Evolutionary conservation across 2,888 invertebrate genomes (phyloP), one percentile per base, ranked within the genome.

Genomic region (Tiliacea aurago): DNA sequence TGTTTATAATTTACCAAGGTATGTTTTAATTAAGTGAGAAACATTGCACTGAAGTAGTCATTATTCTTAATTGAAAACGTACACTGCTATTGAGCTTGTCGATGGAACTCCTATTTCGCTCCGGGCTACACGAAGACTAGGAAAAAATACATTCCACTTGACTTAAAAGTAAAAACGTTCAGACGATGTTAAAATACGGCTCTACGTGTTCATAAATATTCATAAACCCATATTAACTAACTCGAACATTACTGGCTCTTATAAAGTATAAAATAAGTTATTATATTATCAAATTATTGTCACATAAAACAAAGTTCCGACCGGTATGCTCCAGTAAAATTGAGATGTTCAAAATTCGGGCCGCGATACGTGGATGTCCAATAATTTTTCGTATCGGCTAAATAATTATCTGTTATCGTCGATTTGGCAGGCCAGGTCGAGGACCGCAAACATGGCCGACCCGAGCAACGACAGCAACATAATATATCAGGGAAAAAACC

Each of bases 331-430:
- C 79, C 86, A 81, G 79, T 86, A 89, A 91, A 93, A 95, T 95
- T 94, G 91, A 95, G 94, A 91, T 91, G 93, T 95, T 92, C 90
- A 88, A 94, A 93, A 92, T 91, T 91, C 89, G 88, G 89, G 83
- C 86, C 89, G 85, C 90, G 91, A 92, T 93, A 92, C 91, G 90
- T 88, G 88, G 82, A 84, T 86, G 87, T 87, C 93, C 92, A 93
- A 95, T 95, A 94, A 93, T 94, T 94, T 94, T 94, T 93, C 91
- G 94, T 94, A 94, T 94, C 94, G 90, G 87, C 88, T 87, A 91
- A 95, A 95, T 95, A 95, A 95, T 94, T 95, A 94, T 92, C 93
- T 93, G 93, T 91, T 94, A 95, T 96, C 94, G 92, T 86, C 87
- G 91, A 92, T 93, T 93, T 93, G 94, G 91, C 91, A 90, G 91